These are phyloP conservation scores for Argyresthia goedartella DNA, from an alignment of 2,888 invertebrate species.

Conservation along the genomic window DNA sequence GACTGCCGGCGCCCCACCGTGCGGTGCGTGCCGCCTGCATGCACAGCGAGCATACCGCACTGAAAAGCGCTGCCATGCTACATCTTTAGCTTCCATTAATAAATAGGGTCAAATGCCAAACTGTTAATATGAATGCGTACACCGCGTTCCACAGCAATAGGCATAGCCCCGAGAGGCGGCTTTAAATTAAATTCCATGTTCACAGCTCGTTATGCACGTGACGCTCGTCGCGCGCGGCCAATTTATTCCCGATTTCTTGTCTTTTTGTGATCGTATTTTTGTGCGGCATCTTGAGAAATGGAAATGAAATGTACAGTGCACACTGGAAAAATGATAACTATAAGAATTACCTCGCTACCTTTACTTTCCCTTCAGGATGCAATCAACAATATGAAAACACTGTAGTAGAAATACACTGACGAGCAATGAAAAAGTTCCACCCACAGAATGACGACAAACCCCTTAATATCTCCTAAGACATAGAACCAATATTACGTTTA, in stretches of 20 bases:
- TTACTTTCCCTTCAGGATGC: no score
- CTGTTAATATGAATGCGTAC: neutral
- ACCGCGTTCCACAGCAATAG: slow-evolving; percentile 1
- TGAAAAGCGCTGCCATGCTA: no score
- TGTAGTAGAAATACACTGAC: neutral
- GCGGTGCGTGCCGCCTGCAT: no score
- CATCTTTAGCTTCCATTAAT: no score
- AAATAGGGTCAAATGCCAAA: no score
- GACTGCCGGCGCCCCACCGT: no score
- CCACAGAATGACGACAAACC: neutral
- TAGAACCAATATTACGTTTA: no score
- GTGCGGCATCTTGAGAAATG: neutral
- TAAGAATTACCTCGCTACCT: no score
- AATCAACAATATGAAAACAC: neutral
- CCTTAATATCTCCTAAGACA: neutral
- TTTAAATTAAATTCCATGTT: slow-evolving; percentile 12
- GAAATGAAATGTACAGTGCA: neutral
- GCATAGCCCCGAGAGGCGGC: neutral
- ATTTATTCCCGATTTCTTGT: slow-evolving; percentile 2
- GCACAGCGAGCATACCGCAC: no score
- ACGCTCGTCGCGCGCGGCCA: slow-evolving; percentile 6
- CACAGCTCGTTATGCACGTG: slow-evolving; percentile 8
- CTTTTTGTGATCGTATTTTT: neutral
- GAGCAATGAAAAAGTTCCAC: neutral
- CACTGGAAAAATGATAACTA: no score